A percentile compares a stretch with the other conserved stretches of the same genome.
These are phyloP conservation scores for Eira barbara DNA, from an alignment of 2,113 vertebrate species.

Conservation along the genomic window DNA sequence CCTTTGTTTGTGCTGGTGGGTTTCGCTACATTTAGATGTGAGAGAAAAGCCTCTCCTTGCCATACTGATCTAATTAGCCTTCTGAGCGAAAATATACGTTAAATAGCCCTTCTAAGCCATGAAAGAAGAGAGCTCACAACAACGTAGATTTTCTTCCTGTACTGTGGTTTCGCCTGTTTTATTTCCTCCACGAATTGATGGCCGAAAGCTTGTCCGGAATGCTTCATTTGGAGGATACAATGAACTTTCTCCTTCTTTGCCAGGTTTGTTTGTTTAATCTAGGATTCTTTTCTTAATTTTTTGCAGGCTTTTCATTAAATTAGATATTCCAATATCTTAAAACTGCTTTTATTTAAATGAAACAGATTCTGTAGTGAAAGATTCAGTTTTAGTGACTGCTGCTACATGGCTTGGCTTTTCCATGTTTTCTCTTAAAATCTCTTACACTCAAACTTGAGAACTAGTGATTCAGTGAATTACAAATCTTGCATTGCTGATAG, in stretches of 20 bases:
- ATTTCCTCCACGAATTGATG: constrained; percentile 89
- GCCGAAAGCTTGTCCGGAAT: constrained; percentile 96
- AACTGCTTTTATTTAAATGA: constrained; percentile 18
- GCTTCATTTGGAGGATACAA: constrained; percentile 98
- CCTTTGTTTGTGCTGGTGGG: constrained; percentile 81
- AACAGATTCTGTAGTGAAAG: constrained; percentile 36
- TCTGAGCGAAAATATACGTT: constrained; percentile 78
- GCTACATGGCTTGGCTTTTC: background rate
- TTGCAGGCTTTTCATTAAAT: constrained; percentile 53
- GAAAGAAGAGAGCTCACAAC: constrained; percentile 92
- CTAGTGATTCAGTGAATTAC: constrained; percentile 23
- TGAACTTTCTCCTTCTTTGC: constrained; percentile 91
- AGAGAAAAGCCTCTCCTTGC: constrained; percentile 82
- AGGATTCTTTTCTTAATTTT: constrained; percentile 64
- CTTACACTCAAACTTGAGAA: constrained; percentile 51
- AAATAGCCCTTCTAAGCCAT: constrained; percentile 86
- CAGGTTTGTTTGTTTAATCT: constrained; percentile 90
- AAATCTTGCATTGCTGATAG: background rate
- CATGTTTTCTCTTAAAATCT: constrained; percentile 27
- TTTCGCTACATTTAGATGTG: constrained; percentile 81
- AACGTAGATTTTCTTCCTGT: constrained; percentile 94
- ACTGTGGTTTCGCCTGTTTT: constrained; percentile 86
- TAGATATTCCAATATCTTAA: constrained; percentile 33
- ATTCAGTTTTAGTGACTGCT: constrained; percentile 18
- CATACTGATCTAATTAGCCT: constrained; percentile 83